Conservation (phyloP, 92 coral and sea anemone genomes). For the Parazoanthus atlanticus region DNA sequence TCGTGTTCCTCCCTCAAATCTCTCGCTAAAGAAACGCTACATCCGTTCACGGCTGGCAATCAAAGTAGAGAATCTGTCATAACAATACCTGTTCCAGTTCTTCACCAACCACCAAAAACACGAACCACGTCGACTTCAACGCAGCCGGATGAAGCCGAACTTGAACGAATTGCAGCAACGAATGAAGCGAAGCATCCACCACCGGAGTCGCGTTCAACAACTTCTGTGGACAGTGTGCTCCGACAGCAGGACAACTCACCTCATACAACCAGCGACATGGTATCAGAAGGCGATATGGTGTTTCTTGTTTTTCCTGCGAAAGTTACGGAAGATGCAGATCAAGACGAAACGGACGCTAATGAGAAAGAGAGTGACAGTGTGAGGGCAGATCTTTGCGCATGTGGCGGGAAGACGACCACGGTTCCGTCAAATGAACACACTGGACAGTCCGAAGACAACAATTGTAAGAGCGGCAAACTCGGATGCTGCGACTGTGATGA, state of each 20-base stretch:
- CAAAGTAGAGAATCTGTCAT: constrained; percentile 20
- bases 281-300: constrained; percentile 23
- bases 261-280: neutral
- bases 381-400: neutral
- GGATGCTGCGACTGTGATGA: neutral
- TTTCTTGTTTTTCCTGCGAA: constrained; percentile 31
- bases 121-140: constrained; percentile 27
- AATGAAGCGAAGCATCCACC: neutral
- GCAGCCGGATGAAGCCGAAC: constrained; percentile 25
- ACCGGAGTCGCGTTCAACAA: neutral
- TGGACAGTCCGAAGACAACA: neutral
- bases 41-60: neutral
- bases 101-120: constrained; percentile 6
- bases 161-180: neutral
- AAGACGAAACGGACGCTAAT: neutral
- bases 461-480: neutral
- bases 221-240: neutral
- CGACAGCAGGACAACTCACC: neutral
- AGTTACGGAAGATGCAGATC: constrained; percentile 1
- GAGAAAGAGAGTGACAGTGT: neutral
- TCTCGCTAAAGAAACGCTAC: constrained; percentile 32
- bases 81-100: constrained; percentile 38
- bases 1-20: constrained; percentile 72
- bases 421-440: neutral
- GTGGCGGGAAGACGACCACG: neutral